phyloP scores from a whole-genome alignment of 2,113 vertebrate species.

The Leptodactylus fuscus region DNA sequence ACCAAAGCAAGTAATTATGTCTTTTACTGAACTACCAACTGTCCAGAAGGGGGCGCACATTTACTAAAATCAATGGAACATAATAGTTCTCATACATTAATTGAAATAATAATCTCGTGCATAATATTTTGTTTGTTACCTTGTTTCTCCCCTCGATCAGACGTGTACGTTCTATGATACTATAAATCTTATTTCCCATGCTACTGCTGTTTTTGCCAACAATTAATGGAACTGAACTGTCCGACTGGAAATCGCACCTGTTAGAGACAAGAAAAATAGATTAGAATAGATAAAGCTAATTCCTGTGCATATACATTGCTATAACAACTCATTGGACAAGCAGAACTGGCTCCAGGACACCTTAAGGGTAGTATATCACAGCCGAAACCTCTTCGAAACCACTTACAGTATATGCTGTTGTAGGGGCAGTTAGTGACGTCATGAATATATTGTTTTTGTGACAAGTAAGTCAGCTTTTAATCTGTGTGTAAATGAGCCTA shows the following conservation, averaged over 20 bases:
- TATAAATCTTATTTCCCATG: constrained; percentile 86
- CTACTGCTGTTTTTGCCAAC: constrained; percentile 69
- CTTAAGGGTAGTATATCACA: too few species aligned
- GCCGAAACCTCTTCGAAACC: too few species aligned
- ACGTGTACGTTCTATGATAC: constrained; percentile 82
- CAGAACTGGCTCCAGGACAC: too few species aligned
- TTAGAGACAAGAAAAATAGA: constrained; percentile 52
- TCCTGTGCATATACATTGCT: background rate
- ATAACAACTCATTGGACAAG: too few species aligned
- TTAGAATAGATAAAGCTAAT: background rate
- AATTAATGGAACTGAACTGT: constrained; percentile 64
- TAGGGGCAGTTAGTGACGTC: too few species aligned
- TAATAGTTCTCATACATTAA: too few species aligned
- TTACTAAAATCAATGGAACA: background rate
- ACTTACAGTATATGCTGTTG: too few species aligned
- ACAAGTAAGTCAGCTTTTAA: too few species aligned
- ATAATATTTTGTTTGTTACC: constrained; percentile 73
- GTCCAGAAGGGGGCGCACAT: background rate
- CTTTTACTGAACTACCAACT: background rate
- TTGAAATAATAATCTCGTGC: background rate
- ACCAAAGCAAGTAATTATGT: background rate
- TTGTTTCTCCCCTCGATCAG: constrained; percentile 90
- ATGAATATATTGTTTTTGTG: too few species aligned
- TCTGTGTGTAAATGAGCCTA: too few species aligned
- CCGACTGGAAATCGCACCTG: constrained; percentile 73